Conservation (phyloP, 2,113 vertebrate species). For the Entosphenus tridentatus region DNA sequence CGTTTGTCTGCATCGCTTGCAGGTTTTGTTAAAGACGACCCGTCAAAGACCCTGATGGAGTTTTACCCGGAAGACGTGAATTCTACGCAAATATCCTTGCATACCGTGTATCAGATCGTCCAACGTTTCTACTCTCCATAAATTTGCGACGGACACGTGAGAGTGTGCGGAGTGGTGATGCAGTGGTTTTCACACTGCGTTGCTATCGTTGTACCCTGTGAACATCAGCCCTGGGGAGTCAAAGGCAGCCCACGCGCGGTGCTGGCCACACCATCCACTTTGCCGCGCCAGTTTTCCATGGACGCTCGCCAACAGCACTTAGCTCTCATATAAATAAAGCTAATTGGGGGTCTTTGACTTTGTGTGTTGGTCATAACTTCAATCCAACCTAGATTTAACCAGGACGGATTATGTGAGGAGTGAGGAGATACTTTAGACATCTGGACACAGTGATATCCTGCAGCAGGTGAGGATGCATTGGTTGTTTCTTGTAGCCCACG, state of each 20-base stretch:
- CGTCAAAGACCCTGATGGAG: conserved; percentile 3
- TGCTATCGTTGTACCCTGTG: background rate
- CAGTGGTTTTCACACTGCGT: background rate
- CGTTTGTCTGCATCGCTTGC: background rate
- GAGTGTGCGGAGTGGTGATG: background rate
- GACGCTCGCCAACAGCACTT: no score
- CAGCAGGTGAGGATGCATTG: no score
- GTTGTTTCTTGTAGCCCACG: no score
- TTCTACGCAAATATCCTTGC: conserved; percentile 5
- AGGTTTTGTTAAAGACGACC: conserved; percentile 2
- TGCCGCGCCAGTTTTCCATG: no score
- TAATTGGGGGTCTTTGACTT: no score
- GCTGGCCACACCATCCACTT: background rate
- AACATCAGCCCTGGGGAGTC: background rate
- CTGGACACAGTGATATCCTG: no score
- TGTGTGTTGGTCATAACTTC: no score
- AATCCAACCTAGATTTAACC: no score
- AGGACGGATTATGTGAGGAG: no score
- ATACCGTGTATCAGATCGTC: background rate
- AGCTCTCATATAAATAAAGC: no score
- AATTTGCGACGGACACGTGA: background rate
- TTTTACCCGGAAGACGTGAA: conserved; percentile 2
- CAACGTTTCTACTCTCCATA: background rate
- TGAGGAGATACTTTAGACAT: no score
- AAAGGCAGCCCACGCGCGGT: background rate